Evolutionary conservation across 2,113 vertebrate species (phyloP).

Genomic region (Hyla sarda): DNA sequence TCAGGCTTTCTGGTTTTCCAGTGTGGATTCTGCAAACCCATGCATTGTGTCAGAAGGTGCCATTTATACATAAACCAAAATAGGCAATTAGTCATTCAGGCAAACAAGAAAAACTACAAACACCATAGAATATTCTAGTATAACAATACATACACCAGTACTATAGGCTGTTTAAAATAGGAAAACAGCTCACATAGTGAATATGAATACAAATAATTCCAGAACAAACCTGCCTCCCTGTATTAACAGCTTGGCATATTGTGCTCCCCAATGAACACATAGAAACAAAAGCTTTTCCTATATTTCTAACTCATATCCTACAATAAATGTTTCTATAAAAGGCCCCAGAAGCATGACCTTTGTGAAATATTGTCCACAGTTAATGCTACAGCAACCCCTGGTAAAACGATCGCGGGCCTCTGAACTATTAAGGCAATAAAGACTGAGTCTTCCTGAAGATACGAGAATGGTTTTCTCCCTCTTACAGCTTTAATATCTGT

Average conservation of each 20-base stretch:
- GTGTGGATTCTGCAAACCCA: too few species aligned
- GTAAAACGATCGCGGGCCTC: constrained; percentile 16
- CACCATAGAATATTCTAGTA: neutral
- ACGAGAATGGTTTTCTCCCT: constrained; percentile 31
- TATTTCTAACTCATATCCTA: constrained; percentile 37
- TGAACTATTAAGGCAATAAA: constrained; percentile 36
- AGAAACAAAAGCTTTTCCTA: neutral
- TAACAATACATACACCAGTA: neutral
- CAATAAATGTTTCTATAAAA: constrained; percentile 26
- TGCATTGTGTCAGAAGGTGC: too few species aligned
- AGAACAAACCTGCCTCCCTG: neutral
- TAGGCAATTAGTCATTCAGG: neutral
- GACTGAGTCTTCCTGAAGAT: constrained; percentile 23
- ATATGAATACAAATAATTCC: neutral
- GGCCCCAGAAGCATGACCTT: constrained; percentile 5
- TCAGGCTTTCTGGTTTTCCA: too few species aligned
- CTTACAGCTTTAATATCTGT: constrained; percentile 27
- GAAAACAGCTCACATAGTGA: neutral
- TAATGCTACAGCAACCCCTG: neutral
- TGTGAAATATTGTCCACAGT: constrained; percentile 29
- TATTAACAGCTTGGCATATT: neutral
- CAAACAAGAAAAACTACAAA: neutral
- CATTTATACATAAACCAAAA: too few species aligned
- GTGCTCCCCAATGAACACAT: neutral
- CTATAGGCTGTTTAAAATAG: neutral